phyloP scores from a whole-genome alignment of 2,113 vertebrate species.

The Dicaeum eximium region DNA sequence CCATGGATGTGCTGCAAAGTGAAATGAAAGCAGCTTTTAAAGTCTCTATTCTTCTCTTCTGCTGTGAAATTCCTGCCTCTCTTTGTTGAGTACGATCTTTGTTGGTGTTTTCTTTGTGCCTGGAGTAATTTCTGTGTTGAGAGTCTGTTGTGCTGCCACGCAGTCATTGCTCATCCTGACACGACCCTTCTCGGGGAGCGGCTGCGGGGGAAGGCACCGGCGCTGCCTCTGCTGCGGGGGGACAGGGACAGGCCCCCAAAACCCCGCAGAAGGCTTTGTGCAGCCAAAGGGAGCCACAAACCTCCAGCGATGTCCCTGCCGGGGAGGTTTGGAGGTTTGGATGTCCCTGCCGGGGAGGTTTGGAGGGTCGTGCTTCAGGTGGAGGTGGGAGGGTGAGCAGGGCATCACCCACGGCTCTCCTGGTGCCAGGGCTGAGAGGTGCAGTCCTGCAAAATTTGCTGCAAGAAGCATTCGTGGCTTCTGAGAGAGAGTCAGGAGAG shows the following conservation, averaged over 20 bases:
- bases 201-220: rapidly evolving
- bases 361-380: background rate
- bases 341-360: background rate
- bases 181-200: background rate
- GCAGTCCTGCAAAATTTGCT: background rate
- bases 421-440: background rate
- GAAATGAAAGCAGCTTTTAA: slow-evolving; percentile 59
- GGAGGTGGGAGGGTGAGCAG: background rate
- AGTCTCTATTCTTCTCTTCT: slow-evolving; percentile 35
- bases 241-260: rapidly evolving
- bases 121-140: slow-evolving; percentile 46
- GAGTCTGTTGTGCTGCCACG: background rate
- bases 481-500: background rate
- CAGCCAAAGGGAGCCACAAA: too few species aligned
- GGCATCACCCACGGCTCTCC: background rate
- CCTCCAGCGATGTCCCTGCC: background rate
- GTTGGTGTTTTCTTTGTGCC: slow-evolving; percentile 63
- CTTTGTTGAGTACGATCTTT: slow-evolving; percentile 48
- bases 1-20: background rate
- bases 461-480: background rate
- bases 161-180: background rate
- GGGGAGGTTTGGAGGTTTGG: rapidly evolving
- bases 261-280: background rate
- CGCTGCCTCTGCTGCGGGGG: background rate
- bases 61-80: slow-evolving; percentile 42